Percentiles rank a stretch among this genome's conserved stretches.
Conservation (phyloP, 2,113 vertebrate genomes). For the Uropsilus gracilis region DNA sequence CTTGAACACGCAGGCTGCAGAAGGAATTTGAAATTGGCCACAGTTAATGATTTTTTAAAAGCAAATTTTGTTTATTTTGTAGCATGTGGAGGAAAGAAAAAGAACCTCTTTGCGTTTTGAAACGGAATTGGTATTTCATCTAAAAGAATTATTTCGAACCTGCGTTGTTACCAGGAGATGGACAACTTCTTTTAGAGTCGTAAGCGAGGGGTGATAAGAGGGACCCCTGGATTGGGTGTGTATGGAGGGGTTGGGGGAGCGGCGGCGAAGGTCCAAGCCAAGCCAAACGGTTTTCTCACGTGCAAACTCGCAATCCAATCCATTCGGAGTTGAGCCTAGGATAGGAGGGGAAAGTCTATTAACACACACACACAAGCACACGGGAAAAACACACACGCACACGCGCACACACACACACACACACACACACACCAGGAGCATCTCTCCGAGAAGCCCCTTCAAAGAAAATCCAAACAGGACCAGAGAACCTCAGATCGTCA, state of each 20-base stretch:
- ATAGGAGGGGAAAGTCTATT: slow-evolving; percentile 65
- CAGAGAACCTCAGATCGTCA: slow-evolving; percentile 44
- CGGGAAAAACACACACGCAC: no score
- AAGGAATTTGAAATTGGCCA: slow-evolving; percentile 50
- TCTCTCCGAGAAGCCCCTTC: slow-evolving; percentile 68
- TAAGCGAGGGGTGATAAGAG: slow-evolving; percentile 74
- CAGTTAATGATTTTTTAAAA: slow-evolving; percentile 34
- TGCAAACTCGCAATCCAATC: slow-evolving; percentile 77
- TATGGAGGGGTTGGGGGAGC: slow-evolving; percentile 31
- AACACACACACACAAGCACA: no score
- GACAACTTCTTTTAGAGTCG: slow-evolving; percentile 80
- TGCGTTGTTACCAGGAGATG: slow-evolving; percentile 66
- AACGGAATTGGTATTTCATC: slow-evolving; percentile 82
- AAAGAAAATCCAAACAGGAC: slow-evolving; percentile 70
- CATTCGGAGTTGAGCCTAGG: slow-evolving; percentile 73
- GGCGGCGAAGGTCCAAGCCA: slow-evolving; percentile 66
- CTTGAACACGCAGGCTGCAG: slow-evolving; percentile 61
- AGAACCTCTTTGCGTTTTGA: slow-evolving; percentile 68
- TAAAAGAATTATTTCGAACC: slow-evolving; percentile 77
- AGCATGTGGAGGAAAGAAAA: slow-evolving; percentile 56
- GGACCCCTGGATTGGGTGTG: slow-evolving; percentile 69
- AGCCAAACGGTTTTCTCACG: slow-evolving; percentile 75
- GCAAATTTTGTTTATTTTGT: slow-evolving; percentile 77
- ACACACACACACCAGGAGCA: slow-evolving; percentile 22
- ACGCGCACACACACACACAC: no score